These are phyloP conservation scores for Harpalus rufipes DNA, from an alignment of 2,888 invertebrate genomes.

Conservation along the genomic window DNA sequence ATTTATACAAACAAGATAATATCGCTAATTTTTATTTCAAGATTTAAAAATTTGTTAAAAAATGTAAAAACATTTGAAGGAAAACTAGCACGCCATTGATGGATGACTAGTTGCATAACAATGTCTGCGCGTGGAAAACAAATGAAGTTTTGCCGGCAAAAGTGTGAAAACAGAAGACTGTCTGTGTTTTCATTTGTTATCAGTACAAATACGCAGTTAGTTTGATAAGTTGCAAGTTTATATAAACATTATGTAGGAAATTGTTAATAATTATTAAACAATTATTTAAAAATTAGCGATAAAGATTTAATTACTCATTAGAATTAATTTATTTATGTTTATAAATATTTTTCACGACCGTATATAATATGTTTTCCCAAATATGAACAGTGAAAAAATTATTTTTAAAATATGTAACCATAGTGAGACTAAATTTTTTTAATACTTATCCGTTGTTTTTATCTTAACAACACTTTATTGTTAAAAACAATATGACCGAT, in stretches of 20 bases:
- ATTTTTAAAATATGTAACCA: background rate
- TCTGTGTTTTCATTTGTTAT: conserved; percentile 3
- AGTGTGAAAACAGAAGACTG: background rate
- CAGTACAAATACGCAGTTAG: background rate
- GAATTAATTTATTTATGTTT: background rate
- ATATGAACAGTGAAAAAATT: background rate
- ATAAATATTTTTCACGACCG: background rate
- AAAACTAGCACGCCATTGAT: background rate
- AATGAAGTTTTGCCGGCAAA: background rate
- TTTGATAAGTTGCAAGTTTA: background rate
- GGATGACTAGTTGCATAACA: background rate
- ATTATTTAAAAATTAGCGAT: conserved; percentile 1
- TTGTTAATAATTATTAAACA: background rate
- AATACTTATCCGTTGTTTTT: too few species aligned
- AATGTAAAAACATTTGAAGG: background rate
- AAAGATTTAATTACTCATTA: background rate
- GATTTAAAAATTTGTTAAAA: background rate
- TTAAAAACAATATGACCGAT: too few species aligned
- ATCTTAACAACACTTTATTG: too few species aligned
- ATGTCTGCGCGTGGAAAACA: background rate
- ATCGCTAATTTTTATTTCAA: background rate
- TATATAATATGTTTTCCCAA: background rate
- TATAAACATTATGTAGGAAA: background rate
- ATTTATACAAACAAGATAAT: background rate
- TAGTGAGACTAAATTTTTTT: too few species aligned